Base-by-base conservation (phyloP, 2,797 vertebrate species). In the Neoniphon sammara region DNA sequence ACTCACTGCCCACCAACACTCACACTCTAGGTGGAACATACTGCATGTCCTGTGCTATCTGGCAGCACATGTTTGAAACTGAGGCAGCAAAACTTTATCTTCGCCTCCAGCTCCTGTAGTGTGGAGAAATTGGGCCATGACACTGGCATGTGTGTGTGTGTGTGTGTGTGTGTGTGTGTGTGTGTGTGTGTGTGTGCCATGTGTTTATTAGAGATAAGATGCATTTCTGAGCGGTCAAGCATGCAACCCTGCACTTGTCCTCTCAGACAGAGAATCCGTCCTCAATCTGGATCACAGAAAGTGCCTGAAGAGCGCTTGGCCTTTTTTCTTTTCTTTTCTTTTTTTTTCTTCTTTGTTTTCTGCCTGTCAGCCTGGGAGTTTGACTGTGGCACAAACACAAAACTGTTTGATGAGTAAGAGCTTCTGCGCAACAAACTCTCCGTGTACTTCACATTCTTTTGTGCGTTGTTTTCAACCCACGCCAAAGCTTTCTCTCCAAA, bases 31-130 rank as follows among this genome's bases (percentile, higher is more conserved):
- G 66, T 25, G 46, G 70, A 75, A 76, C 72, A 50, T 66, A 67
- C 82, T 64, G 66, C 2, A 15, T 81, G 84, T 79, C 36, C 75
- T 82, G 67, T 34, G 8, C 63, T 59, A 58, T 75, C 58, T 57
- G n/a, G 69, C 25, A 62, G 49, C 66, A 25, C 56, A 31, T n/a
- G 36, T 36, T 66, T 44, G 1, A 67, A 52, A 52, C 0, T 0
- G 1, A 66, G 57, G 56, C 49, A 44, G 5, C 44, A 61, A 47
- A 60, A 14, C 54, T 78, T 80, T 66, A 80, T 81, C 71, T 63
- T 9, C 21, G 39, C 67, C 46, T n/a, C 14, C 44, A 17, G 44
- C 52, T 70, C 68, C 56, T 15, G 25, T 4, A 27, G 25, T 34
- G 15, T 25, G 39, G 46, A 39, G 17, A 23, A 25, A 6, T 30